A percentile compares a stretch with the other conserved stretches of the same genome.
Evolutionary conservation across 2,888 invertebrate species (phyloP).

Genomic region (Ormyrus nitidulus): DNA sequence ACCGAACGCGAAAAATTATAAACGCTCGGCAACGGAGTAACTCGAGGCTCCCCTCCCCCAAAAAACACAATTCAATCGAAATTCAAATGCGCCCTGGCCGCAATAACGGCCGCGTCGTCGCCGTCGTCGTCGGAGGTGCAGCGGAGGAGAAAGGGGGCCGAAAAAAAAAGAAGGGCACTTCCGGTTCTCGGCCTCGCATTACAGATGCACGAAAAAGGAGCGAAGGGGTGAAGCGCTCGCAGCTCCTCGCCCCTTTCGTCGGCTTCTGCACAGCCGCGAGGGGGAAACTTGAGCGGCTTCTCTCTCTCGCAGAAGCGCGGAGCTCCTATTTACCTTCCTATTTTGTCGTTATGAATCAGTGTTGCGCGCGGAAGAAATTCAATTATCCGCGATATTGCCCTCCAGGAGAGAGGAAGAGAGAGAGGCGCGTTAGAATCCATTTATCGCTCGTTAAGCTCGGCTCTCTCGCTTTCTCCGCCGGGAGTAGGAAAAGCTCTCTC

Average conservation of each 20-base stretch:
- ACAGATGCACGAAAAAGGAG: conserved; percentile 9
- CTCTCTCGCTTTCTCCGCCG: conserved; percentile 5
- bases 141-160: no score
- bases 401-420: neutral
- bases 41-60: neutral
- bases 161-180: conserved; percentile 47
- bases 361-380: conserved; percentile 45
- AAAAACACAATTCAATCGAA: neutral
- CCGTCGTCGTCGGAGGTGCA: no score
- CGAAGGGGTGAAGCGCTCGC: conserved; percentile 32
- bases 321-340: conserved; percentile 28
- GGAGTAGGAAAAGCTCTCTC: neutral
- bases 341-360: conserved; percentile 56
- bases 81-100: no score
- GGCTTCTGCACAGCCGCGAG: conserved; percentile 1
- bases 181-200: conserved; percentile 47
- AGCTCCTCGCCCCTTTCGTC: neutral
- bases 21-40: no score
- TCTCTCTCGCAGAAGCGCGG: neutral
- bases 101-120: neutral
- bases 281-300: conserved; percentile 50
- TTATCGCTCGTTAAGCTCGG: conserved; percentile 56
- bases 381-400: conserved; percentile 54
- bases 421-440: conserved; percentile 47
- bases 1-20: no score